A percentile compares a stretch with the other conserved stretches of the same genome.
phyloP scores from a whole-genome alignment of 2,888 invertebrate species.

The Oscheius myriophilus region DNA sequence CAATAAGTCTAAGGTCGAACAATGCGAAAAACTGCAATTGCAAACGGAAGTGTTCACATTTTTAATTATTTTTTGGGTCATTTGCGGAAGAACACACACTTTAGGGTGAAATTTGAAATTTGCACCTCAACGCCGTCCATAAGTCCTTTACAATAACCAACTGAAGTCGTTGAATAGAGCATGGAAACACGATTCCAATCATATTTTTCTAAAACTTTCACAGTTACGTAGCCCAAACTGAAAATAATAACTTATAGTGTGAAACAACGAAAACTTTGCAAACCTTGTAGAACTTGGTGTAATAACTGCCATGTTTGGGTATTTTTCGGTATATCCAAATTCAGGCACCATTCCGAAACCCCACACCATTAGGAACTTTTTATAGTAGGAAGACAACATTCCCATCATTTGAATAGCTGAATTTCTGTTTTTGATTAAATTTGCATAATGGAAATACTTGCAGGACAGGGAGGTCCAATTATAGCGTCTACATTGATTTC shows the following conservation, averaged over 20 bases:
- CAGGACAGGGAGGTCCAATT: slow-evolving; percentile 56
- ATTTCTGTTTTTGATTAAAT: background rate
- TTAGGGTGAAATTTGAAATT: too few relatives aligned
- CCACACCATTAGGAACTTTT: slow-evolving; percentile 40
- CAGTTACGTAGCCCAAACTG: slow-evolving; percentile 38
- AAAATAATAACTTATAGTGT: background rate
- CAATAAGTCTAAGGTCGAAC: too few relatives aligned
- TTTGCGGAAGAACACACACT: too few relatives aligned
- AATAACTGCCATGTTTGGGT: slow-evolving; percentile 35
- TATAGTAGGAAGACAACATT: slow-evolving; percentile 33
- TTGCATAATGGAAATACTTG: slow-evolving; percentile 14
- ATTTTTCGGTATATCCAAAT: slow-evolving; percentile 32
- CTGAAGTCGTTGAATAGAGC: slow-evolving; percentile 29
- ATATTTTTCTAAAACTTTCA: slow-evolving; percentile 33
- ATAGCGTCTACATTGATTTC: slow-evolving; percentile 51
- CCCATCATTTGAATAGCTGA: slow-evolving; percentile 37
- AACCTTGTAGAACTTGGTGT: slow-evolving; percentile 33
- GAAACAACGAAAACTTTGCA: too few relatives aligned
- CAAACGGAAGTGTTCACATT: too few relatives aligned
- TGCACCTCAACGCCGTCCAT: slow-evolving; percentile 40
- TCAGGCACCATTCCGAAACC: slow-evolving; percentile 39
- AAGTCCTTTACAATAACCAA: slow-evolving; percentile 36
- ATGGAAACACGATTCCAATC: slow-evolving; percentile 36
- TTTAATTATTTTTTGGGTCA: too few relatives aligned
- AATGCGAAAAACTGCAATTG: too few relatives aligned